A percentile compares a stretch with the other conserved stretches of the same genome.
These are phyloP conservation scores for Thunnus maccoyii DNA, from an alignment of 2,113 vertebrate genomes.

Conservation along the genomic window DNA sequence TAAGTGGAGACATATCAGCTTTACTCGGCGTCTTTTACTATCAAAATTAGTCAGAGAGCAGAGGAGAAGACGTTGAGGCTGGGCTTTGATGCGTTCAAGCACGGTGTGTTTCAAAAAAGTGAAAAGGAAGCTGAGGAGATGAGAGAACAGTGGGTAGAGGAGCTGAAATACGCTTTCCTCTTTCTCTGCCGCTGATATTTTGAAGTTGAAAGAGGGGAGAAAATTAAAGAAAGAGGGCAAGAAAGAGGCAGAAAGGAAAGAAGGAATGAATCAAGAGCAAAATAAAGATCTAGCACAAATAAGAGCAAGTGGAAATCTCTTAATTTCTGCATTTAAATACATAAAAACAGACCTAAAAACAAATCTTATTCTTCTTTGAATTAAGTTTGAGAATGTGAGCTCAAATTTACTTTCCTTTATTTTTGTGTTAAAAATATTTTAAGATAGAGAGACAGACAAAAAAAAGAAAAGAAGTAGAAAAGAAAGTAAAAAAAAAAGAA, in stretches of 20 bases:
- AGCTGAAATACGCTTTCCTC: constrained; percentile 56
- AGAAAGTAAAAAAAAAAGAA: constrained; percentile 7
- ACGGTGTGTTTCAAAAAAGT: constrained; percentile 61
- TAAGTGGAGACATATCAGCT: constrained; percentile 28
- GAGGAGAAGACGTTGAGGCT: constrained; percentile 45
- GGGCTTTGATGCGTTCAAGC: constrained; percentile 77
- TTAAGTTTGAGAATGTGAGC: not conserved
- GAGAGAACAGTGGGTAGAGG: constrained; percentile 63
- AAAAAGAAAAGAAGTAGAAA: not conserved
- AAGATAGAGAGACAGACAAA: not conserved
- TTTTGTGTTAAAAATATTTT: constrained; percentile 12
- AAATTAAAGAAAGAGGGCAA: constrained; percentile 6
- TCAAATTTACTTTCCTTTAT: constrained; percentile 1
- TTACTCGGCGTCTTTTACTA: constrained; percentile 60
- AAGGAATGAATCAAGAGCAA: not conserved
- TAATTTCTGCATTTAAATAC: not conserved
- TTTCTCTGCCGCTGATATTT: constrained; percentile 45
- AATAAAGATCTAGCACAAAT: not conserved
- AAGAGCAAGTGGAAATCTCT: not conserved
- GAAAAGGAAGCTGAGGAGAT: constrained; percentile 71
- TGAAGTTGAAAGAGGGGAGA: constrained; percentile 37
- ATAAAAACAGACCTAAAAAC: not conserved
- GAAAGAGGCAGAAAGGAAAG: not conserved
- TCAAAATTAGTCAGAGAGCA: constrained; percentile 81
- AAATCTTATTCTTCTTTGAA: not conserved